These are phyloP conservation scores for Podabrus alpinus DNA, from an alignment of 2,888 invertebrate species.

Conservation along the genomic window DNA sequence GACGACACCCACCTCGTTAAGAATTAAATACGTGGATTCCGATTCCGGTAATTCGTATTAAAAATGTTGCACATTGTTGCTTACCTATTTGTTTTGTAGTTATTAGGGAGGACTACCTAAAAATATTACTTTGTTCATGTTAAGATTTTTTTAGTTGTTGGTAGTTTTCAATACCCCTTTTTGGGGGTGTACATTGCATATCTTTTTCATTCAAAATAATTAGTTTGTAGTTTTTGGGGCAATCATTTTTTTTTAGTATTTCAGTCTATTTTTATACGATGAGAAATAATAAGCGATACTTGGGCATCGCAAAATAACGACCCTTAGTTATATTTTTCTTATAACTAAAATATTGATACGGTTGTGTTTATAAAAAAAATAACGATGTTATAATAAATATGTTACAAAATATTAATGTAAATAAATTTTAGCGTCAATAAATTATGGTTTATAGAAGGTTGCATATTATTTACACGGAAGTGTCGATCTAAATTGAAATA, in stretches of 20 bases:
- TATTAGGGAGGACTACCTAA: constrained; percentile 35
- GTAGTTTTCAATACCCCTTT: constrained; percentile 27
- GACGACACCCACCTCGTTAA: constrained; percentile 1
- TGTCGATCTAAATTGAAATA: neutral
- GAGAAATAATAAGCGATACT: constrained; percentile 34
- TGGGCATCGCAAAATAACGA: constrained; percentile 29
- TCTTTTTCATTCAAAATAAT: constrained; percentile 36
- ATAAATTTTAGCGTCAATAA: constrained; percentile 51
- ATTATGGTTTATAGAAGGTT: constrained; percentile 45
- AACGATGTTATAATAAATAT: constrained; percentile 48
- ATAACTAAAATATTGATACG: constrained; percentile 36
- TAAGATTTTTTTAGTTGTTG: constrained; percentile 35
- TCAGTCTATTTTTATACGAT: constrained; percentile 51
- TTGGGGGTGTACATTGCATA: constrained; percentile 40
- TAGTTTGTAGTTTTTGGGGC: constrained; percentile 30
- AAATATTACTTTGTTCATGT: constrained; percentile 31
- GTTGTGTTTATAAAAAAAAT: constrained; percentile 46
- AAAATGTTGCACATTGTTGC: constrained; percentile 29
- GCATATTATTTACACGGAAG: constrained; percentile 15
- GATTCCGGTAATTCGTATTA: constrained; percentile 14
- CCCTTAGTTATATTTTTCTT: constrained; percentile 35
- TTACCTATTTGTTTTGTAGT: constrained; percentile 31
- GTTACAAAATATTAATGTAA: constrained; percentile 49
- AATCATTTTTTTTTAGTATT: constrained; percentile 35
- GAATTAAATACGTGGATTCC: constrained; percentile 6